These are phyloP conservation scores for Rhagologus leucostigma DNA, from an alignment of 2,113 vertebrate genomes.

Conservation along the genomic window DNA sequence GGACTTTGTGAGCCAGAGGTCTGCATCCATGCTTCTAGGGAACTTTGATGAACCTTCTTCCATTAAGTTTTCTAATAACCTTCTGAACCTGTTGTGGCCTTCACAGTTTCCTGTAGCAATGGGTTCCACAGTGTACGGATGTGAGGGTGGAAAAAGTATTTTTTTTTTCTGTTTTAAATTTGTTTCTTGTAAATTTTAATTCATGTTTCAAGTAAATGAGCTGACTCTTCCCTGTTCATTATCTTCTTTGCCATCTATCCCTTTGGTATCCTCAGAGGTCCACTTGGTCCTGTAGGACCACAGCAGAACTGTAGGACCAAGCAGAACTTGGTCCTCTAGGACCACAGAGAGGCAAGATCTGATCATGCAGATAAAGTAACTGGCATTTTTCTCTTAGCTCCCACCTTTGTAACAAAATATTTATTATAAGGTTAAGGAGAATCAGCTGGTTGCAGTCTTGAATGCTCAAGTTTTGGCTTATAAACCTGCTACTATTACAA, in stretches of 20 bases:
- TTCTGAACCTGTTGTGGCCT: background rate
- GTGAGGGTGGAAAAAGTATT: background rate
- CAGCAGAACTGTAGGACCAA: background rate
- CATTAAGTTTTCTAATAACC: background rate
- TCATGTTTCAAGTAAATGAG: background rate
- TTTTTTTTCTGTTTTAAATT: background rate
- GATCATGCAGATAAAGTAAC: background rate
- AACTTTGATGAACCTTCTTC: background rate
- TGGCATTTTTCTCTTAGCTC: background rate
- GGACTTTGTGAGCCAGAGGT: background rate
- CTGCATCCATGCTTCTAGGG: background rate
- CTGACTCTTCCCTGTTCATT: background rate
- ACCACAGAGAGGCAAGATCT: background rate
- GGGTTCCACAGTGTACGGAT: background rate
- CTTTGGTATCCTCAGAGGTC: background rate
- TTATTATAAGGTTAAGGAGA: background rate
- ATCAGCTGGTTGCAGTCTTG: background rate
- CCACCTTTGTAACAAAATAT: background rate
- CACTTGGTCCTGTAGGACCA: background rate
- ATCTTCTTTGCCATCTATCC: background rate
- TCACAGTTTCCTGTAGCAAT: background rate
- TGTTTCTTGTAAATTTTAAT: background rate
- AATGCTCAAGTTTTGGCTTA: background rate
- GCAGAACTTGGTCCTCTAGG: too few species aligned
- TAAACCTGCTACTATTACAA: background rate